Evolutionary conservation across 2,888 invertebrate genomes (phyloP), one percentile per base, ranked within the genome.

Genomic region (Xylota sylvarum): DNA sequence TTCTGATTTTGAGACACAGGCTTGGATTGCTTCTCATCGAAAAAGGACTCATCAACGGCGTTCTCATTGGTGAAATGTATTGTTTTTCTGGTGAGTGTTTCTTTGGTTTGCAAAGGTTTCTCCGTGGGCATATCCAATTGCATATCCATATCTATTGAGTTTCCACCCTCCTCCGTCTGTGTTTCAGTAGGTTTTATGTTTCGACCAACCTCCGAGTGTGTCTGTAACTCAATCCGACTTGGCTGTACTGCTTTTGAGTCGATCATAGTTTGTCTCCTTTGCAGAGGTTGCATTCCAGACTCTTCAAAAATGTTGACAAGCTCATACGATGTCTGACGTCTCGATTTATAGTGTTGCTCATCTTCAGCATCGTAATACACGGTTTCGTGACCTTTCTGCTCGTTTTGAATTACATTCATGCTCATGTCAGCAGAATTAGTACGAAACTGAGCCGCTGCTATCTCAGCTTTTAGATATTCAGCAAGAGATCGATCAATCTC

Each of bases 281-380:
- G 72, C 4, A 81, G 35, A 10, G 76, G 85, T 52, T 81, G 81
- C 70, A 81, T 85, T 4, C 81, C 85, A 6, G 85, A 85, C 19
- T 80, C 85, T 32, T 85, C 85, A 4, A 80, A 65, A n/a, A 85
- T 30, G 14, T 72, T 67, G 1, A 19, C 52, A 0, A 56, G 12
- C 10, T 70, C 12, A 46, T 46, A 32, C 0, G 58, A 17, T 4
- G 65, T 48, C 4, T 62, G 58, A 23, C 55, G 72, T 10, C 14
- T 32, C 6, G 62, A 37, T 23, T 62, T 60, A 0, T 52, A 27
- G 5, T 58, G 37, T n/a, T 35, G 32, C 1, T 50, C 55, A 37
- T 62, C 62, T 50, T 77, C 58, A 0, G 58, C 48, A 50, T 77
- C 76, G 30, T 40, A 58, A 12, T 32, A 40, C 19, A 46, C 30